A percentile compares a stretch with the other conserved stretches of the same genome.
Evolutionary conservation across 2,113 vertebrate species (phyloP).

Genomic region (Typhlomys cinereus): DNA sequence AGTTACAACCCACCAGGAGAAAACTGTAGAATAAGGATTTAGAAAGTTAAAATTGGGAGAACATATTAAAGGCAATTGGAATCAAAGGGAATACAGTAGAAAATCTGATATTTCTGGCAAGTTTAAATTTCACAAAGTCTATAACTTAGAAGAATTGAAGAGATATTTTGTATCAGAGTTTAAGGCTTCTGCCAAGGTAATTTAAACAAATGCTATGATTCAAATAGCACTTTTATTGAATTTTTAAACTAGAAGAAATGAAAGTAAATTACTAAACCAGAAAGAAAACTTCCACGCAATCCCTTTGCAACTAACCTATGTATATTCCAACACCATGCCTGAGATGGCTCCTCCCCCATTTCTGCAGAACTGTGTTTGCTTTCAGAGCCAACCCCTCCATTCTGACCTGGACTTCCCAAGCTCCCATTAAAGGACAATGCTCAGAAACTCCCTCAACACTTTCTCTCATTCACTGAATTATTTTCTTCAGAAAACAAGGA

Average conservation of each 20-base stretch:
- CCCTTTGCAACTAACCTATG: background rate
- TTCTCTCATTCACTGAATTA: background rate
- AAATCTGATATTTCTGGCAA: constrained; percentile 64
- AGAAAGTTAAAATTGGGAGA: constrained; percentile 64
- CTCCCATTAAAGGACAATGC: background rate
- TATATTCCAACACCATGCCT: no score
- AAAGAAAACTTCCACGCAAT: background rate
- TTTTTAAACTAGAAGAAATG: background rate
- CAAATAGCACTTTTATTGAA: background rate
- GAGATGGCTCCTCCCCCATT: no score
- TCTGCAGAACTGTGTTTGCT: no score
- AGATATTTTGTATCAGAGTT: constrained; percentile 51
- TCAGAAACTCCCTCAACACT: background rate
- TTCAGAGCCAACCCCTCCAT: background rate
- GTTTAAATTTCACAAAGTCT: constrained; percentile 53
- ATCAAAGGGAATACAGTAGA: constrained; percentile 58
- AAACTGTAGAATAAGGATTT: constrained; percentile 67
- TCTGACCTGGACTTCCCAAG: fast-evolving
- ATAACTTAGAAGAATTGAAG: constrained; percentile 36
- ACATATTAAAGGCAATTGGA: constrained; percentile 57
- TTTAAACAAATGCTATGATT: constrained; percentile 55
- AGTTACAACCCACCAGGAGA: constrained; percentile 44
- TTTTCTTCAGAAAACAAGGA: background rate
- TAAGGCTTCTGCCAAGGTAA: constrained; percentile 34
- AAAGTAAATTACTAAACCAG: constrained; percentile 24